Percentiles rank a stretch among this genome's conserved stretches.
Conservation (phyloP, 2,888 invertebrate genomes). For the Pandemis corylana region DNA sequence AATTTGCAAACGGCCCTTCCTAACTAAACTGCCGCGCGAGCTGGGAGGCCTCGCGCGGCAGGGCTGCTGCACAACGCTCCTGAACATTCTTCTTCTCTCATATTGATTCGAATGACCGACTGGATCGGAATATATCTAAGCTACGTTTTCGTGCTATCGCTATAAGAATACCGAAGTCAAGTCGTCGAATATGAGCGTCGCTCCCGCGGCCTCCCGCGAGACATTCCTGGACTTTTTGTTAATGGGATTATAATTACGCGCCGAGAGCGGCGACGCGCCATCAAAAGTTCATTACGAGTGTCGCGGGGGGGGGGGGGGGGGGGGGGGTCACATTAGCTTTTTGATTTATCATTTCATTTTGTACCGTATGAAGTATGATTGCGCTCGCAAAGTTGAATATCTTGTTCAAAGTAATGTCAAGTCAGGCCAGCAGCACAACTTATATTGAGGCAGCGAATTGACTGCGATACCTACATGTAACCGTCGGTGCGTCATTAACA, state of each 20-base stretch:
- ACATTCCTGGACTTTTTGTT: constrained; percentile 37
- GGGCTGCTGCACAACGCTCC: too few relatives aligned
- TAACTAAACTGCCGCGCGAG: neutral
- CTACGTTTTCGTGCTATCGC: neutral
- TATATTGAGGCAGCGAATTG: too few relatives aligned
- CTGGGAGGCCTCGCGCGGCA: too few relatives aligned
- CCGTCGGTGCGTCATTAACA: too few relatives aligned
- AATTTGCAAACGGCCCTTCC: neutral
- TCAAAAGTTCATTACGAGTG: constrained; percentile 40
- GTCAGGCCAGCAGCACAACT: neutral
- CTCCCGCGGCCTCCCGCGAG: constrained; percentile 1
- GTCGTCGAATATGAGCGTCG: neutral
- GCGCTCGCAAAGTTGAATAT: constrained; percentile 24
- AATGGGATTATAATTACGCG: constrained; percentile 41
- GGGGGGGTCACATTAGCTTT: constrained; percentile 29
- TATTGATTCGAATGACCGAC: too few relatives aligned
- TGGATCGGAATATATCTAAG: too few relatives aligned
- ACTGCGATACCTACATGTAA: too few relatives aligned
- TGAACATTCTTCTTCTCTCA: neutral
- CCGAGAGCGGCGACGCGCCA: constrained; percentile 25
- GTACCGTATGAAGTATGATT: constrained; percentile 28
- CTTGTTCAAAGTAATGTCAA: constrained; percentile 8
- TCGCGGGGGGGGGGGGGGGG: constrained; percentile 1
- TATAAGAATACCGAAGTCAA: neutral
- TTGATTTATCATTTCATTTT: constrained; percentile 41